Conservation (phyloP, 2,113 vertebrate genomes). For the Corythornis vintsioides region DNA sequence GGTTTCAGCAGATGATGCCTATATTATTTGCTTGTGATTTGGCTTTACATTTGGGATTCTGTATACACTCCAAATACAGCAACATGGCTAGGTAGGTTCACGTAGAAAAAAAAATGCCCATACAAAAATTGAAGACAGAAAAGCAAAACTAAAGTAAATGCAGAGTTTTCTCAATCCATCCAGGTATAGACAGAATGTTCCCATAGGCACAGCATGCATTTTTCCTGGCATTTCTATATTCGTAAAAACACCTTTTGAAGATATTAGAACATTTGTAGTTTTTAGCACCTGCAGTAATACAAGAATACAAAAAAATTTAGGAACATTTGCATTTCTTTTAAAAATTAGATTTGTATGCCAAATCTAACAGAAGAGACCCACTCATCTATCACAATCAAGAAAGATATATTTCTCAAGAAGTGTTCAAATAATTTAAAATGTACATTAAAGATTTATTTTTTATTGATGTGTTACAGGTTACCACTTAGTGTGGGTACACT, state of each 20-base stretch:
- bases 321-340: conserved; percentile 42
- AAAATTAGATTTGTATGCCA: conserved; percentile 46
- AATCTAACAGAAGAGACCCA: conserved; percentile 31
- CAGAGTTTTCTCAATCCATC: neutral
- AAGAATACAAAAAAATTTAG: neutral
- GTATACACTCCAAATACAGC: neutral
- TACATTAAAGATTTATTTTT: conserved; percentile 1
- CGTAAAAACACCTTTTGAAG: neutral
- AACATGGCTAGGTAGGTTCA: neutral
- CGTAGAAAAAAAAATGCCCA: too few relatives aligned
- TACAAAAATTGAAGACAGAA: neutral
- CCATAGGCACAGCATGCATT: neutral
- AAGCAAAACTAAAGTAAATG: neutral
- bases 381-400: conserved; percentile 47
- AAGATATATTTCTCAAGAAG: conserved; percentile 24
- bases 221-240: neutral
- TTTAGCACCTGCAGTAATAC: neutral
- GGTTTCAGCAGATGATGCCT: neutral
- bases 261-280: neutral
- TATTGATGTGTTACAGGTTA: conserved; percentile 15
- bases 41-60: neutral
- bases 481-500: conserved; percentile 34
- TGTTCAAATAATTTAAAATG: conserved; percentile 50
- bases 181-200: neutral
- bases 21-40: neutral